Evolutionary conservation across 2,113 vertebrate genomes (phyloP), one percentile per base, ranked within the genome.

Genomic region (Bujurquina vittata): DNA sequence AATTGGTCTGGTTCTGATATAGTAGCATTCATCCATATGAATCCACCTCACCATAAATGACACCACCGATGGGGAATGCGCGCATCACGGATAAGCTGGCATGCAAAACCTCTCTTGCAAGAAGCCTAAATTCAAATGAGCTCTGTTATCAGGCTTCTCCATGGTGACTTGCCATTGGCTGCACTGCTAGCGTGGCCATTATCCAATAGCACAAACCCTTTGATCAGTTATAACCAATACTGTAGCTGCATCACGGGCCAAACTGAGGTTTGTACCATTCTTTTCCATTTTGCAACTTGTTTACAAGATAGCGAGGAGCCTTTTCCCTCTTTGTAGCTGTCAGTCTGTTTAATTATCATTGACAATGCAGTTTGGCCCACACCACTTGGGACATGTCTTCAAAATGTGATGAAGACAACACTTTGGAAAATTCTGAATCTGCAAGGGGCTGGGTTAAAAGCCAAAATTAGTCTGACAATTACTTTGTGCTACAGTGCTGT

Each of bases 401-500:
- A 74, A 89, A 88, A 82, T 46, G 29, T n/a, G 67, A 75, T 49
- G 74, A 85, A 84, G 76, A 83, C 73, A 83, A 76, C 75, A 52
- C 84, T 84, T 92, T 88, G 89, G 87, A 92, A 91, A 88, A 87
- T 60, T 75, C 33, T 18, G 54, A 83, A 81, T 77, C 78, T 92
- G 75, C 75, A 57, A 72, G 62, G 79, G 88, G 37, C 43, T 89
- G 77, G 88, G 84, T 89, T 85, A 89, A 87, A 90, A 93, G 74
- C 81, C 60, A 63, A 79, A 90, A 89, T 90, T 92, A 87, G 83
- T 67, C 88, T 94, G 90, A 93, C 90, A 88, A 88, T 87, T 77
- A 83, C 85, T 91, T 83, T 40, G 76, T 84, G 80, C 40, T 31
- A 84, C 65, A 60, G 43, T 76, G 84, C 83, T 78, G 80, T 86